Evolutionary conservation across 2,113 vertebrate species (phyloP), one percentile per base, ranked within the genome.

Genomic region (Lutjanus erythropterus): DNA sequence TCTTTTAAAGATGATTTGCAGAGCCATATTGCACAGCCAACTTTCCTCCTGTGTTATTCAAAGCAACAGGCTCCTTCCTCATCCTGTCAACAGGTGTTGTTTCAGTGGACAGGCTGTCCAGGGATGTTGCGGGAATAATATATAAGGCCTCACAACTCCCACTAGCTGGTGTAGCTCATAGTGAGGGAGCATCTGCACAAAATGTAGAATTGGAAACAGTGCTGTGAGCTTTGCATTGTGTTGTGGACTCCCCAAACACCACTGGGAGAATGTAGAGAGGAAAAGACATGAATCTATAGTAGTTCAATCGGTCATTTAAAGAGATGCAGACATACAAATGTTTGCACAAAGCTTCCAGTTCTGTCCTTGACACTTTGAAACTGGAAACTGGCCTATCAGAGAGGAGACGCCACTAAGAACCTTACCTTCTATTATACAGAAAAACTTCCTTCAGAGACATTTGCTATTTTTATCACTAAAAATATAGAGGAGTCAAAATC

Each of bases 71-170:
- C 75, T 47, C 29, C 61, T 52, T 41, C 47, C 33, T 52, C 31
- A 18, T 77, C 68, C 42, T 61, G 69, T 59, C 78, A 80, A 75
- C 80, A 80, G 80, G 80, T 83, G 58, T 39, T 8, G 37, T 31
- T 19, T 15, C 52, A 61, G 70, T 41, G 47, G 47, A 68, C 73
- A 47, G 61, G 56, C 56, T 76, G 85, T 50, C 47, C 72, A 27
- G 37, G 55, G 39, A 47, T 46, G 35, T 16, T 65, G 11, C 11
- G 15, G 29, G 44, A 65, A 37, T 71, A 65, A 37, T 71, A 77
- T 67, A 42, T 62, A 18, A 64, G 47, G 25, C 42, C 69, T 53
- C n/a, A 27, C 55, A 70, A 7, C 47, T 67, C 75, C 33, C 37
- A 19, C 42, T 58, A 23, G 39, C 23, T 53, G 15, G n/a, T 46